A percentile compares a stretch with the other conserved stretches of the same genome.
Evolutionary conservation across 2,888 invertebrate species (phyloP).

Genomic region (Diaphora mendica): DNA sequence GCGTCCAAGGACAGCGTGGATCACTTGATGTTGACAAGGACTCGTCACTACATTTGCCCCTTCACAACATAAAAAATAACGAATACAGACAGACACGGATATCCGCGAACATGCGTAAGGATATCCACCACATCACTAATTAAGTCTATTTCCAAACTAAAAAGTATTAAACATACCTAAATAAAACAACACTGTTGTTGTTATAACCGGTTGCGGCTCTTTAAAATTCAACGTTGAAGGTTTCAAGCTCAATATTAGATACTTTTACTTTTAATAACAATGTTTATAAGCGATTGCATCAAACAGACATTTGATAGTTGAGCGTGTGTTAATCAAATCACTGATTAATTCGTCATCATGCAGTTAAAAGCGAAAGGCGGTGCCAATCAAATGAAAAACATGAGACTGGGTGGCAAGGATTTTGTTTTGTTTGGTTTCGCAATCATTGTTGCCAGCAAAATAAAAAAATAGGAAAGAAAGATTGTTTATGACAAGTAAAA

Average conservation of each 20-base stretch:
- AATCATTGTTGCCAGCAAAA: not conserved
- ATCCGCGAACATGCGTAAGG: too few species aligned
- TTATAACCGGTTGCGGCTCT: not conserved
- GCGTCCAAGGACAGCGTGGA: too few species aligned
- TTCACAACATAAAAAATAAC: too few species aligned
- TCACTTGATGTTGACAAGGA: too few species aligned
- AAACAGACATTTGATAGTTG: constrained; percentile 5
- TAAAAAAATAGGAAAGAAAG: not conserved
- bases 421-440: not conserved
- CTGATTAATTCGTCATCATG: constrained; percentile 8
- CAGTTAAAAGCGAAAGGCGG: constrained; percentile 15
- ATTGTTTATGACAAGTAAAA: not conserved
- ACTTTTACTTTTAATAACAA: constrained; percentile 15
- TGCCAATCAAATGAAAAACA: constrained; percentile 7
- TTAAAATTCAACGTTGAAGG: not conserved
- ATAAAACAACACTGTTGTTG: not conserved
- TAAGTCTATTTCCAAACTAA: not conserved
- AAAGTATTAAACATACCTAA: not conserved
- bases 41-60: too few species aligned
- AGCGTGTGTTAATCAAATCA: constrained; percentile 3
- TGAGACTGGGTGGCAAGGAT: not conserved
- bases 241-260: constrained; percentile 1
- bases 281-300: constrained; percentile 4
- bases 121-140: too few species aligned
- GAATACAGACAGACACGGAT: too few species aligned